Conservation (phyloP, 2,113 vertebrate genomes). For the Nannobrachium achirus region DNA sequence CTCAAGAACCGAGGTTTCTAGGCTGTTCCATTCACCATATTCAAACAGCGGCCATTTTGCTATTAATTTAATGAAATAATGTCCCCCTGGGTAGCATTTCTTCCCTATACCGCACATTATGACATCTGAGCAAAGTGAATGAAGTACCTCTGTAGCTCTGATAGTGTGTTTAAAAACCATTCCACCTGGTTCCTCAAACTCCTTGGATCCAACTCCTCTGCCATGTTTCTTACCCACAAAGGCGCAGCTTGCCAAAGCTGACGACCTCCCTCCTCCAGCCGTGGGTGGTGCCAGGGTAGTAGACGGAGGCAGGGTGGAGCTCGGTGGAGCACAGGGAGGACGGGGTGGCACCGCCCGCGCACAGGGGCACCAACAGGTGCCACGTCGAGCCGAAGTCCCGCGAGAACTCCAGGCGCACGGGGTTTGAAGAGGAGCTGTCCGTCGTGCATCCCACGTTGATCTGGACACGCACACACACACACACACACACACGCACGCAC, state of each 20-base stretch:
- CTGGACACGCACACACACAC: constrained; percentile 72
- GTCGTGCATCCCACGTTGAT: constrained; percentile 96
- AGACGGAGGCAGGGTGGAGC: constrained; percentile 94
- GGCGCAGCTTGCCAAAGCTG: constrained; percentile 91
- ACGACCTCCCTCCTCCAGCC: constrained; percentile 96
- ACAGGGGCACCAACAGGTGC: constrained; percentile 94
- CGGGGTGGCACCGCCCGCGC: constrained; percentile 88
- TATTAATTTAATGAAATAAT: too few species aligned
- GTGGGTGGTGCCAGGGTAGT: constrained; percentile 91
- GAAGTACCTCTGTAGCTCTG: too few species aligned
- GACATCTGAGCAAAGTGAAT: too few species aligned
- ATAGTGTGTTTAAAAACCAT: too few species aligned
- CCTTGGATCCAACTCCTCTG: neutral
- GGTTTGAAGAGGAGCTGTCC: constrained; percentile 89
- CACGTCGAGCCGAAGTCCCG: constrained; percentile 94
- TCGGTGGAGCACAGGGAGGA: constrained; percentile 95
- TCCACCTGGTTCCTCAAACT: too few species aligned
- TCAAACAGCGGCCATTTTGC: too few species aligned
- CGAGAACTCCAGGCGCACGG: constrained; percentile 93
- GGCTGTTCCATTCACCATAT: too few species aligned
- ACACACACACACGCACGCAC: neutral
- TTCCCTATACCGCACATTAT: too few species aligned
- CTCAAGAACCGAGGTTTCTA: too few species aligned
- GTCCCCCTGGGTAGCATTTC: too few species aligned
- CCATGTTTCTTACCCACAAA: constrained; percentile 88